Percentiles rank a stretch among this genome's conserved stretches.
phyloP scores from a whole-genome alignment of 2,113 vertebrate genomes.

The Mus musculus region DNA sequence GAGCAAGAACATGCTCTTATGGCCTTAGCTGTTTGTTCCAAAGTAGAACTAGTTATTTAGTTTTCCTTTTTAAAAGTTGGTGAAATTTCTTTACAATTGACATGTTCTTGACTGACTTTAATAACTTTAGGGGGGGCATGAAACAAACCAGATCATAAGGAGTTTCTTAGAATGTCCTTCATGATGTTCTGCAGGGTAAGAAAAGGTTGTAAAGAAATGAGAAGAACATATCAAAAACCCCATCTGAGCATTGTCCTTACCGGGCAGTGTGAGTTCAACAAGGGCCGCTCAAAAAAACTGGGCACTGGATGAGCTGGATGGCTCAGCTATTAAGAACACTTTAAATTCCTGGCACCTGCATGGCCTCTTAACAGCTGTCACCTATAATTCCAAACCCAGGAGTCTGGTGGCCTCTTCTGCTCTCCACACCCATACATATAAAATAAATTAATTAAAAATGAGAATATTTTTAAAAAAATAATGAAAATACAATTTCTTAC shows the following conservation, averaged over 20 bases:
- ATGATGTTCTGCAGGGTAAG: neutral
- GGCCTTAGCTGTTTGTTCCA: neutral
- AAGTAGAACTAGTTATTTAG: conserved; percentile 9
- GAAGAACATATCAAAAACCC: neutral
- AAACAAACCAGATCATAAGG: neutral
- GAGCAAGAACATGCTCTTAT: neutral
- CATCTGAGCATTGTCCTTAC: neutral
- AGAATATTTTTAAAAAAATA: neutral
- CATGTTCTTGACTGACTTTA: conserved; percentile 34
- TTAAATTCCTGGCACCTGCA: neutral
- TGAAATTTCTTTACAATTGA: neutral
- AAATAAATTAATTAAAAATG: neutral
- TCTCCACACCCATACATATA: neutral
- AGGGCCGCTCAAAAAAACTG: neutral
- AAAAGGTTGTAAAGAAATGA: conserved; percentile 37
- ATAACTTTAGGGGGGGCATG: conserved; percentile 21
- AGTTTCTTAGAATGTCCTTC: conserved; percentile 34
- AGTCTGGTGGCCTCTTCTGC: neutral
- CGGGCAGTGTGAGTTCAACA: neutral
- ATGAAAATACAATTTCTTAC: neutral
- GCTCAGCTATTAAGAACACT: neutral
- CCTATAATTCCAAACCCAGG: neutral
- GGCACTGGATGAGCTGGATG: neutral
- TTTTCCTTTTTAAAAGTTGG: conserved; percentile 23
- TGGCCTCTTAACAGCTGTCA: neutral